Percentiles rank a stretch among this genome's conserved stretches.
Evolutionary conservation across 2,888 invertebrate species (phyloP).

Genomic region (Orchesella flavescens): DNA sequence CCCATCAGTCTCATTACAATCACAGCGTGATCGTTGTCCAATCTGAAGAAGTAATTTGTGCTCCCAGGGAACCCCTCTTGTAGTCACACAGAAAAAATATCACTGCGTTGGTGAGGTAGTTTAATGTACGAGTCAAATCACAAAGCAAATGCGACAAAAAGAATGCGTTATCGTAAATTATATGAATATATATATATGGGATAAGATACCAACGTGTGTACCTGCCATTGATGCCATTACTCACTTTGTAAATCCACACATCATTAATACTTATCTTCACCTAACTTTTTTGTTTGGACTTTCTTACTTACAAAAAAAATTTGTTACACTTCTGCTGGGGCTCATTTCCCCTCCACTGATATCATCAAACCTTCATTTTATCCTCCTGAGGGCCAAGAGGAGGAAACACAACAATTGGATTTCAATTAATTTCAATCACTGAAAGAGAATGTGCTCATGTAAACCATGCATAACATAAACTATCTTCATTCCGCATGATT

Average conservation of each 20-base stretch:
- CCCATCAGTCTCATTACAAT: conserved; percentile 66
- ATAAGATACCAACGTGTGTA: conserved; percentile 47
- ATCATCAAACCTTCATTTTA: conserved; percentile 28
- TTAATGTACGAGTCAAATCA: neutral
- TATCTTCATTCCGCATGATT: no score
- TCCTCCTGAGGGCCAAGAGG: neutral
- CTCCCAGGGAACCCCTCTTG: conserved; percentile 55
- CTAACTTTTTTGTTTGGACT: neutral
- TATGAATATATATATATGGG: neutral
- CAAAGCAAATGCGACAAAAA: neutral
- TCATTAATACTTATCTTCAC: conserved; percentile 56
- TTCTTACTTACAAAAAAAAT: conserved; percentile 40
- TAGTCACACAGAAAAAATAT: conserved; percentile 16
- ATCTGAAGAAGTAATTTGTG: conserved; percentile 62
- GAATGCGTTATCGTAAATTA: neutral
- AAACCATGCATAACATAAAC: conserved; percentile 9
- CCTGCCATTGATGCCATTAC: conserved; percentile 54
- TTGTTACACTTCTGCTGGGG: conserved; percentile 32
- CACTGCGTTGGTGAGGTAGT: neutral
- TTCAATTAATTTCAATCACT: conserved; percentile 63
- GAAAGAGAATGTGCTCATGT: conserved; percentile 24
- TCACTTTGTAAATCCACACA: conserved; percentile 57
- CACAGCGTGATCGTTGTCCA: conserved; percentile 64
- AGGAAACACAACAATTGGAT: conserved; percentile 53
- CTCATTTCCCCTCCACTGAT: conserved; percentile 14